Evolutionary conservation across 2,113 vertebrate genomes (phyloP).

Genomic region (Sciurus niger): DNA sequence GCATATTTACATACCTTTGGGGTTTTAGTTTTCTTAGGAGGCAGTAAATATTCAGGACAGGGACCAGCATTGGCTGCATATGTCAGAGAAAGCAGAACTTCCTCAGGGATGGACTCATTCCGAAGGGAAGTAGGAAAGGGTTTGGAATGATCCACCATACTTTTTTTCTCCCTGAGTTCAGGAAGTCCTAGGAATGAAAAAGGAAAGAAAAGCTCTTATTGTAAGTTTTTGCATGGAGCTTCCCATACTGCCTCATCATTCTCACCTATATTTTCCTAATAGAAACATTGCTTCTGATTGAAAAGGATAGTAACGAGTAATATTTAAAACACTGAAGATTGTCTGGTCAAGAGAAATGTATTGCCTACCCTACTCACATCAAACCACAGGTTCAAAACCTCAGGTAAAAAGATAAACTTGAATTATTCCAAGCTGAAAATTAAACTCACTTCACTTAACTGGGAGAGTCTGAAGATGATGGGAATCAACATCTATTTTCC

Average conservation of each 20-base stretch:
- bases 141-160: conserved; percentile 44
- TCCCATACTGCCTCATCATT: background rate
- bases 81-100: conserved; percentile 90
- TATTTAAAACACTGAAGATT: background rate
- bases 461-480: background rate
- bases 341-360: background rate
- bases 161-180: conserved; percentile 71
- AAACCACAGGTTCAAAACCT: background rate
- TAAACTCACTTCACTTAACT: background rate
- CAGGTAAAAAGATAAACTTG: background rate
- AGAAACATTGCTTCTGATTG: background rate
- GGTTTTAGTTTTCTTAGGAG: conserved; percentile 83
- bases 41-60: conserved; percentile 80
- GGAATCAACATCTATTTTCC: background rate
- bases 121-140: conserved; percentile 72
- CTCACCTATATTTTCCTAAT: background rate
- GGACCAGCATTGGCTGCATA: conserved; percentile 82
- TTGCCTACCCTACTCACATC: background rate
- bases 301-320: background rate
- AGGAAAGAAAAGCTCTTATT: background rate
- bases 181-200: conserved; percentile 78
- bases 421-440: conserved; percentile 15
- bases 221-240: background rate
- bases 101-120: conserved; percentile 89
- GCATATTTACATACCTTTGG: conserved; percentile 77